A percentile compares a stretch with the other conserved stretches of the same genome.
These are phyloP conservation scores for Brachyptera putata DNA, from an alignment of 2,888 invertebrate genomes.

Conservation along the genomic window DNA sequence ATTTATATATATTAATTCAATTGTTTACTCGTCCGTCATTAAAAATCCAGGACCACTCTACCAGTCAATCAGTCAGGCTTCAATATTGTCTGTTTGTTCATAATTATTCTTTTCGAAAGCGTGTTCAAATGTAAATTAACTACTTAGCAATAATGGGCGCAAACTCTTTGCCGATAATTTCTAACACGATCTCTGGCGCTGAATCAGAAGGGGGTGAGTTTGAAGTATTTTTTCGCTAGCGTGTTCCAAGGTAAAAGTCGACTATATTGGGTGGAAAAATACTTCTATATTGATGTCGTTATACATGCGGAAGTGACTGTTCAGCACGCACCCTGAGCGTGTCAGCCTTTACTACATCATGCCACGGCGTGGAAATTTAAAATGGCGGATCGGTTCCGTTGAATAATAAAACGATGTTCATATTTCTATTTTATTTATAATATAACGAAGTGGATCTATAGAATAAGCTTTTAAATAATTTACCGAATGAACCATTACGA, in stretches of 20 bases:
- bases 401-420: not conserved
- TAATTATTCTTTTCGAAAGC: too few relatives aligned
- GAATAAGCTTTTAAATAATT: not conserved
- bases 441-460: not conserved
- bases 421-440: not conserved
- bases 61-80: too few relatives aligned
- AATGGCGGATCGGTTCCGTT: constrained; percentile 2
- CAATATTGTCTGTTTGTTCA: too few relatives aligned
- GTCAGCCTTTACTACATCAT: not conserved
- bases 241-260: constrained; percentile 16
- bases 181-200: constrained; percentile 2
- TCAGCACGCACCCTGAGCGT: constrained; percentile 12
- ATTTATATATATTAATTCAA: too few relatives aligned
- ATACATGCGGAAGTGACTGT: constrained; percentile 20
- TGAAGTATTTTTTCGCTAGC: constrained; percentile 11
- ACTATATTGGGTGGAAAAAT: constrained; percentile 11
- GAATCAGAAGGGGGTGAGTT: not conserved
- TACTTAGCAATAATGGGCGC: not conserved
- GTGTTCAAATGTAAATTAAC: too few relatives aligned
- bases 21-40: too few relatives aligned
- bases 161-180: not conserved
- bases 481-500: constrained; percentile 2
- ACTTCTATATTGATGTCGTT: constrained; percentile 23
- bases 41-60: too few relatives aligned
- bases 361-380: not conserved